These are phyloP conservation scores for Coleophora deauratella DNA, from an alignment of 2,888 invertebrate genomes.

Conservation along the genomic window DNA sequence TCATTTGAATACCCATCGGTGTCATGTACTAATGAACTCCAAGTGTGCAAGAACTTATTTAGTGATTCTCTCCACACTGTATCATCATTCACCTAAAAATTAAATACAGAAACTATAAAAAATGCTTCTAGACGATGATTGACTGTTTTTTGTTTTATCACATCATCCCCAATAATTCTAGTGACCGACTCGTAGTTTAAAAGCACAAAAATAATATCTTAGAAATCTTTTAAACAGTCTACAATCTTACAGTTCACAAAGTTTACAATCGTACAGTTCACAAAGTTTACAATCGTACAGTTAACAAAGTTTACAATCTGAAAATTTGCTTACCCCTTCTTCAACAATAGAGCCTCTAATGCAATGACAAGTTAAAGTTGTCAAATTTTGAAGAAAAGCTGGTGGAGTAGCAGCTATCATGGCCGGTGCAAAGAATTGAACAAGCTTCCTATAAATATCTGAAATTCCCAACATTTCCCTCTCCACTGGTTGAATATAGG, in stretches of 20 bases:
- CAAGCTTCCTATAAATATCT: conserved; percentile 59
- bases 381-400: conserved; percentile 58
- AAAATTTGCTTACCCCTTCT: conserved; percentile 51
- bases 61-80: conserved; percentile 62
- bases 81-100: conserved; percentile 48
- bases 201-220: too few relatives aligned
- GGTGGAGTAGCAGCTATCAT: conserved; percentile 56
- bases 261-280: too few relatives aligned
- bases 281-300: too few relatives aligned
- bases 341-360: conserved; percentile 60
- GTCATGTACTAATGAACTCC: conserved; percentile 61
- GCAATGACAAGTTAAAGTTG: conserved; percentile 56
- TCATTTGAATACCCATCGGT: conserved; percentile 50
- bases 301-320: too few relatives aligned
- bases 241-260: too few relatives aligned
- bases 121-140: too few relatives aligned
- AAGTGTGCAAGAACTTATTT: conserved; percentile 64
- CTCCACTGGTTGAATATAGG: conserved; percentile 54
- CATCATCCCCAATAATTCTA: too few relatives aligned
- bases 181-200: too few relatives aligned
- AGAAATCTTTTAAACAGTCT: too few relatives aligned
- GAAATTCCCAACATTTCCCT: conserved; percentile 61
- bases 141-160: too few relatives aligned
- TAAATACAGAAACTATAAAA: background rate
- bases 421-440: conserved; percentile 57